Conservation (phyloP, 1,140 invertebrate species). For the Zaprionus capensis region DNA sequence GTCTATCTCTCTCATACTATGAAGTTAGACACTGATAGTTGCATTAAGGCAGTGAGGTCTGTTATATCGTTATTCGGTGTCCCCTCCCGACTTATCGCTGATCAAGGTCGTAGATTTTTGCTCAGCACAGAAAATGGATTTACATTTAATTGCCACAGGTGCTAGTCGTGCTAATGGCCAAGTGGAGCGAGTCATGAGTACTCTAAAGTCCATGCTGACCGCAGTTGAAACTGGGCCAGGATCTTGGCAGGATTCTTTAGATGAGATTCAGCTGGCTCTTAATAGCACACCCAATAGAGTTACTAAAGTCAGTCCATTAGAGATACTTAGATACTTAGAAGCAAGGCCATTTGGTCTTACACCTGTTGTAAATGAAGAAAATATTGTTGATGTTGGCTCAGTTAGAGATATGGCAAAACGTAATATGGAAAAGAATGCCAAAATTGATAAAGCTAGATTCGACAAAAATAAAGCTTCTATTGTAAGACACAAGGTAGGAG, state of each 20-base stretch:
- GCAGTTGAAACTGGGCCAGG: not conserved
- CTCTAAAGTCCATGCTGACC: too few relatives aligned
- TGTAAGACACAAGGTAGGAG: too few relatives aligned
- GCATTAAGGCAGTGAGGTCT: too few relatives aligned
- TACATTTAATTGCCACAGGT: too few relatives aligned
- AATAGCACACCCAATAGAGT: not conserved
- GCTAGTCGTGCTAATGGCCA: too few relatives aligned
- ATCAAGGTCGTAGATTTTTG: not conserved
- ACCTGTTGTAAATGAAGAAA: not conserved
- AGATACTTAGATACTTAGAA: not conserved
- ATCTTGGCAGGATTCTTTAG: not conserved
- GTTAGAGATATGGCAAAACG: not conserved
- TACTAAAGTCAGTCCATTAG: not conserved
- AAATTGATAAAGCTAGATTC: not conserved
- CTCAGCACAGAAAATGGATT: too few relatives aligned
- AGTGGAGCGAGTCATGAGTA: too few relatives aligned
- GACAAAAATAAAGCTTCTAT: not conserved
- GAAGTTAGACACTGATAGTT: too few relatives aligned
- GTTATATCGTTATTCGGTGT: too few relatives aligned
- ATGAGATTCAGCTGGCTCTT: not conserved
- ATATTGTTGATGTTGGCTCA: not conserved
- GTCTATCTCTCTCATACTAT: too few relatives aligned
- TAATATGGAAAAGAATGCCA: not conserved
- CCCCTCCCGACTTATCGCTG: not conserved
- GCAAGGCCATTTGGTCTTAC: not conserved